phyloP scores from a whole-genome alignment of 2,113 vertebrate species.

The Philantomba maxwellii region DNA sequence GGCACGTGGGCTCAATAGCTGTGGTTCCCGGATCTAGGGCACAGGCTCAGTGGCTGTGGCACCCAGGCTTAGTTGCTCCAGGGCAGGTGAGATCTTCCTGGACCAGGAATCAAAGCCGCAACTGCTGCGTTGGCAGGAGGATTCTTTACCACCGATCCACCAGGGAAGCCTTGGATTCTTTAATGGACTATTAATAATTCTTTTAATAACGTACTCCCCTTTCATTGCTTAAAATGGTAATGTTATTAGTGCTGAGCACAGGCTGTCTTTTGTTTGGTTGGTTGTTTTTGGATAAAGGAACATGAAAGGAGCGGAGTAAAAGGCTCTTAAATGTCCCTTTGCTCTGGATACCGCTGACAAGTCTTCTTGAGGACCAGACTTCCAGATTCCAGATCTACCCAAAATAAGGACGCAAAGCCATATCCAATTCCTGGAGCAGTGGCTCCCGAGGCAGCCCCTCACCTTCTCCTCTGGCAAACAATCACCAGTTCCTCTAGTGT shows the following conservation, averaged over 20 bases:
- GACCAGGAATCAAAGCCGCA: background rate
- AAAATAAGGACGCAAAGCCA: background rate
- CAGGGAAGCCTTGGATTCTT: background rate
- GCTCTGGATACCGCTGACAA: background rate
- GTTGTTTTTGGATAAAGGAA: background rate
- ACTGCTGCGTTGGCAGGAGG: background rate
- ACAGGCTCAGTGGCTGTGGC: background rate
- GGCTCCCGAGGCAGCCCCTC: background rate
- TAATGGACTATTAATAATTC: background rate
- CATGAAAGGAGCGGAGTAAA: background rate
- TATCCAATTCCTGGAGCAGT: background rate
- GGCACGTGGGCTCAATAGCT: background rate
- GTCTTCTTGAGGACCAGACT: background rate
- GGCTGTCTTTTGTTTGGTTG: background rate
- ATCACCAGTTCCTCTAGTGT: background rate
- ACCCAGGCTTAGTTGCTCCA: background rate
- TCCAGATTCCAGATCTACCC: background rate
- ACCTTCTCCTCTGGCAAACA: background rate
- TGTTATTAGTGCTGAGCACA: background rate
- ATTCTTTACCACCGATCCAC: background rate
- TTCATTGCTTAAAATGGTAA: background rate
- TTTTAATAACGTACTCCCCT: background rate
- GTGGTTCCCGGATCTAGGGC: background rate
- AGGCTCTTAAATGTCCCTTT: background rate
- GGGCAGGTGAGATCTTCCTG: background rate